These are phyloP conservation scores for Gerris lacustris DNA, from an alignment of 2,888 invertebrate species.

Conservation along the genomic window DNA sequence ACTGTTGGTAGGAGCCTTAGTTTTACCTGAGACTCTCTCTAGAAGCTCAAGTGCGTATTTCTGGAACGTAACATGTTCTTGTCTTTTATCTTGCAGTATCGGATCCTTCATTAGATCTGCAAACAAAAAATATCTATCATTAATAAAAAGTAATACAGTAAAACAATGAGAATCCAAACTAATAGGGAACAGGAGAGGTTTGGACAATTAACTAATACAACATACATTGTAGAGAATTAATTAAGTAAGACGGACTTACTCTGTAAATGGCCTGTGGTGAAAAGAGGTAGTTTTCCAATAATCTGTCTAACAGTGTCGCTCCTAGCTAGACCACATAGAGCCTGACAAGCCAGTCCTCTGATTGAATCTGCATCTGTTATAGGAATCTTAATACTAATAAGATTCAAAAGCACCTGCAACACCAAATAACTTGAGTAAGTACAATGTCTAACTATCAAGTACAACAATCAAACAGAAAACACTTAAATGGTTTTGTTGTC, in stretches of 20 bases:
- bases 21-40: constrained; percentile 80
- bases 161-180: neutral
- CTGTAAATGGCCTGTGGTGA: constrained; percentile 85
- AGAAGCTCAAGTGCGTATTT: constrained; percentile 82
- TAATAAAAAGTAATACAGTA: neutral
- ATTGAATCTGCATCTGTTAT: constrained; percentile 95
- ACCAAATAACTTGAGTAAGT: constrained; percentile 10
- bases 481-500: too few relatives aligned
- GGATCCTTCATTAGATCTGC: constrained; percentile 87
- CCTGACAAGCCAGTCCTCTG: constrained; percentile 83
- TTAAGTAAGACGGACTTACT: constrained; percentile 39
- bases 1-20: constrained; percentile 63
- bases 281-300: constrained; percentile 85
- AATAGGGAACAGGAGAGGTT: neutral
- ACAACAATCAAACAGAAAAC: too few relatives aligned
- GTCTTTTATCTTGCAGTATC: constrained; percentile 87
- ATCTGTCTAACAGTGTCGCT: constrained; percentile 88
- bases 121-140: constrained; percentile 28
- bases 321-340: constrained; percentile 84
- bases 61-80: constrained; percentile 91
- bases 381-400: constrained; percentile 84
- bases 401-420: constrained; percentile 60
- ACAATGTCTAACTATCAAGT: too few relatives aligned
- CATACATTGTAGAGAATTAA: too few relatives aligned
- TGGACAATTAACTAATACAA: too few relatives aligned